A percentile compares a stretch with the other conserved stretches of the same genome.
Conservation (phyloP, 1,140 invertebrate genomes). For the Drosophila lowei region DNA sequence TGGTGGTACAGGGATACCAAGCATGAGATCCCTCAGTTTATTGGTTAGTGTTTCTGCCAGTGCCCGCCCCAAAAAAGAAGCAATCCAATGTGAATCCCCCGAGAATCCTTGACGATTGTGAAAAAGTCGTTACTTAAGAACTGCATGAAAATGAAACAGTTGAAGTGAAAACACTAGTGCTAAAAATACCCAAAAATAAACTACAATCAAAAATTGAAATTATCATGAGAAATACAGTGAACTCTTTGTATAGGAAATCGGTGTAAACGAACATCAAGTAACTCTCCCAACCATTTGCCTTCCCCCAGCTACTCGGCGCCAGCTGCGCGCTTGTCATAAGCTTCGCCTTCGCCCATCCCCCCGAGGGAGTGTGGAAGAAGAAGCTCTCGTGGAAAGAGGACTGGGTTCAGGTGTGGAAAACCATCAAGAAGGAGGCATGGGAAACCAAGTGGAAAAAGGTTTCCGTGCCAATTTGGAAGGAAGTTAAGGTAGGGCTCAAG, state of each 20-base stretch:
- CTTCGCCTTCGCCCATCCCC: conserved; percentile 83
- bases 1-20: conserved; percentile 78
- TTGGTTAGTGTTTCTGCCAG: conserved; percentile 69
- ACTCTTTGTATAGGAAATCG: background rate
- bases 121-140: background rate
- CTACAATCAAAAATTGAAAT: background rate
- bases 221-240: background rate
- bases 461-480: conserved; percentile 87
- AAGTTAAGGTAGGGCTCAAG: conserved; percentile 84
- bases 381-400: conserved; percentile 90
- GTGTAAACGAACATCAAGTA: conserved; percentile 8
- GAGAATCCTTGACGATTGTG: conserved; percentile 21
- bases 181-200: background rate
- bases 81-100: background rate
- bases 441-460: conserved; percentile 86
- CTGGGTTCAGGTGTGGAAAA: conserved; percentile 89
- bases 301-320: conserved; percentile 75
- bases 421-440: conserved; percentile 89
- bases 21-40: conserved; percentile 82
- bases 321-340: conserved; percentile 80
- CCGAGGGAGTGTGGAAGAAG: conserved; percentile 88
- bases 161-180: conserved; percentile 4
- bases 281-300: conserved; percentile 21
- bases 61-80: background rate
- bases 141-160: conserved; percentile 9